These are phyloP conservation scores for Leptosomus discolor DNA, from an alignment of 2,113 vertebrate species.

Conservation along the genomic window DNA sequence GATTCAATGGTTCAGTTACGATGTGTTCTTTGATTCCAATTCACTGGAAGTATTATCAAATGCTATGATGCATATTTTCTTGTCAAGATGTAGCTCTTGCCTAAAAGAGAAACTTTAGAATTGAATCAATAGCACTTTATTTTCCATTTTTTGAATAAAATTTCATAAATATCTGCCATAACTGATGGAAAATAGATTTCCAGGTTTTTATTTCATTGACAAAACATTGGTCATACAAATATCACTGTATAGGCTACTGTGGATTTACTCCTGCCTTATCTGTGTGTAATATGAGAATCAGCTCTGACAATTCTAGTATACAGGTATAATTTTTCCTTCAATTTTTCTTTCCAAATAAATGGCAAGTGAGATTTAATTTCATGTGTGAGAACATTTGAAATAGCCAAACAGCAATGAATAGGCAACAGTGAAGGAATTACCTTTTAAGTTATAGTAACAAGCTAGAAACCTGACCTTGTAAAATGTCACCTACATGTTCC, in stretches of 20 bases:
- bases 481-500: slow-evolving; percentile 34
- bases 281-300: neutral
- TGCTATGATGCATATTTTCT: neutral
- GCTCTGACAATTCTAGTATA: neutral
- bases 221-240: neutral
- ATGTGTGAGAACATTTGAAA: neutral
- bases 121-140: neutral
- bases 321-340: neutral
- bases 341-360: neutral
- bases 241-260: neutral
- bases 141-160: neutral
- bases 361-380: slow-evolving; percentile 28
- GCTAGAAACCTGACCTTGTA: slow-evolving; percentile 19
- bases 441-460: neutral
- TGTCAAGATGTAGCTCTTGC: neutral
- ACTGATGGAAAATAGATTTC: neutral
- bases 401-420: neutral
- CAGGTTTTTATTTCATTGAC: neutral
- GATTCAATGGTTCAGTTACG: neutral
- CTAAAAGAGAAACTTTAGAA: neutral
- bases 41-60: neutral
- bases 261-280: neutral
- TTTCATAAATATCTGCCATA: neutral
- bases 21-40: neutral
- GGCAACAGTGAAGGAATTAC: neutral